Conservation (phyloP, 2,888 invertebrate species). For the Drosophila robusta region DNA sequence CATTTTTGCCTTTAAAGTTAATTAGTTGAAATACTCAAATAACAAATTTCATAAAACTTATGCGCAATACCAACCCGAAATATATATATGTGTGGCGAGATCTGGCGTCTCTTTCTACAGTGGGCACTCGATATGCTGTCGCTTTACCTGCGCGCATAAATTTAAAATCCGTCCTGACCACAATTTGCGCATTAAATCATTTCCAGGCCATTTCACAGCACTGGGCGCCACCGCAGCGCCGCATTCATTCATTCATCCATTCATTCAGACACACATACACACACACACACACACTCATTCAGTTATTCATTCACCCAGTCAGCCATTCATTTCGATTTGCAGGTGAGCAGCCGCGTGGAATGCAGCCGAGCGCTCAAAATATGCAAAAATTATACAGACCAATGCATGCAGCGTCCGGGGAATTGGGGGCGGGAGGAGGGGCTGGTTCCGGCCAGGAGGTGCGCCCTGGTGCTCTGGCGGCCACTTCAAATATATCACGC, state of each 20-base stretch:
- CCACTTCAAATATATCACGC: conserved; percentile 78
- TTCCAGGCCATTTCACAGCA: conserved; percentile 79
- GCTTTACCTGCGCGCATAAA: conserved; percentile 70
- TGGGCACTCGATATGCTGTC: conserved; percentile 3
- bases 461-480: conserved; percentile 36
- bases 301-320: conserved; percentile 48
- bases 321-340: conserved; percentile 68
- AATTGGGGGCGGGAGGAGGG: conserved; percentile 5
- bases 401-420: conserved; percentile 48
- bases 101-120: neutral
- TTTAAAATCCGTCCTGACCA: conserved; percentile 74
- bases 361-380: conserved; percentile 62
- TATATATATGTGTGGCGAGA: neutral
- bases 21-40: conserved; percentile 68
- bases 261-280: conserved; percentile 38
- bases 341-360: conserved; percentile 77
- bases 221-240: conserved; percentile 66
- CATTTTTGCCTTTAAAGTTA: conserved; percentile 68
- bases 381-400: conserved; percentile 77
- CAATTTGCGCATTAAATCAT: conserved; percentile 80
- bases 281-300: conserved; percentile 29
- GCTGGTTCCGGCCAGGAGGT: neutral
- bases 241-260: conserved; percentile 56
- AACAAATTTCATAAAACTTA: conserved; percentile 32
- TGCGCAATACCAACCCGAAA: neutral